These are phyloP conservation scores for Myotis brandtii DNA, from an alignment of 2,113 vertebrate species.

Conservation along the genomic window DNA sequence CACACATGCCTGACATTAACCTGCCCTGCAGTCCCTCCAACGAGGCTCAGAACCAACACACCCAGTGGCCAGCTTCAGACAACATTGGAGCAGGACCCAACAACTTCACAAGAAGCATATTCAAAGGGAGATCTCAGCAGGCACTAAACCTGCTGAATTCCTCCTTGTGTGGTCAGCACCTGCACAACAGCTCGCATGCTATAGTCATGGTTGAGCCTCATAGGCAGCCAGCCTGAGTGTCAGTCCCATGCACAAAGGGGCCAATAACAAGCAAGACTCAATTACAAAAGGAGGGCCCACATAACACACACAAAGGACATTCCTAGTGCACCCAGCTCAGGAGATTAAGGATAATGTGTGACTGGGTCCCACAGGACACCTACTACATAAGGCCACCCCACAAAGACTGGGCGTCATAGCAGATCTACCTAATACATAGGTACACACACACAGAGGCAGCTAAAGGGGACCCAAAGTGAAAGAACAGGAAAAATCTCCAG, in stretches of 20 bases:
- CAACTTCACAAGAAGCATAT: neutral
- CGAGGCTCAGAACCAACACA: neutral
- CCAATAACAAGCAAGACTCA: neutral
- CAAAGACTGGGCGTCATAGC: neutral
- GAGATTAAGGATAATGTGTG: neutral
- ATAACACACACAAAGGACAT: neutral
- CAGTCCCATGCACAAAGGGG: neutral
- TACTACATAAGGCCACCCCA: neutral
- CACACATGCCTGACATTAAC: neutral
- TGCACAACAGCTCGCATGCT: neutral
- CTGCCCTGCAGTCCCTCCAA: neutral
- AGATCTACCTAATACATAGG: neutral
- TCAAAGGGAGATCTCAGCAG: neutral
- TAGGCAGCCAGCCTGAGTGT: neutral
- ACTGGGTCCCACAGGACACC: neutral
- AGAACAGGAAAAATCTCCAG: neutral
- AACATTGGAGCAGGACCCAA: neutral
- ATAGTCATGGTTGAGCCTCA: neutral
- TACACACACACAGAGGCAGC: neutral
- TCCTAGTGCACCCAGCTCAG: neutral
- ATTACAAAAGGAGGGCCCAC: neutral
- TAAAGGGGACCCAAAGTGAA: neutral
- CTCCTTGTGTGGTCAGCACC: neutral
- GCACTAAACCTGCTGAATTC: neutral
- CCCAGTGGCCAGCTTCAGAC: neutral